phyloP scores from a whole-genome alignment of 2,113 vertebrate species.

The Oncorhynchus clarkii region DNA sequence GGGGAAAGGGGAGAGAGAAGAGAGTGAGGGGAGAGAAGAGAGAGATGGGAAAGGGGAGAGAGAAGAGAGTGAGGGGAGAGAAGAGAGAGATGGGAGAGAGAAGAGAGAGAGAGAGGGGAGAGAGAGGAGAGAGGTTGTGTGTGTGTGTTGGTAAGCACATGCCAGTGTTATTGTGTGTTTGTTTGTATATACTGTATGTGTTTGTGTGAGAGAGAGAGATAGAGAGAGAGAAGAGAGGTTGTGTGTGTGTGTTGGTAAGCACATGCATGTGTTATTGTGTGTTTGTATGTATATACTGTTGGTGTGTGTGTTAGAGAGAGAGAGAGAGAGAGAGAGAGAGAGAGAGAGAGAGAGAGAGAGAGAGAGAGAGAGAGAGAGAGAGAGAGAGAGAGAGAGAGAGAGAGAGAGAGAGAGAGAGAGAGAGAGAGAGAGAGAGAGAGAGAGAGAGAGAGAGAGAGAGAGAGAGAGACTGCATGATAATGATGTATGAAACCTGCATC shows the following conservation, averaged over 20 bases:
- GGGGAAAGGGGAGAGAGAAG: not conserved
- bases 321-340: conserved; percentile 20
- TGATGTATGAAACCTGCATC: conserved; percentile 62
- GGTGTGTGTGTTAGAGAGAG: not conserved
- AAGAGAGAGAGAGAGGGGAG: too few species aligned
- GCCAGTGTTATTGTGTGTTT: too few species aligned
- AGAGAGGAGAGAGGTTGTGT: too few species aligned
- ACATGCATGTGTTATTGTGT: not conserved
- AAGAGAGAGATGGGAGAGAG: too few species aligned
- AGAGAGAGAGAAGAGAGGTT: conserved; percentile 14
- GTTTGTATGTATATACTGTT: too few species aligned
- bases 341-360: not conserved
- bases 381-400: too few species aligned
- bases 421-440: not conserved
- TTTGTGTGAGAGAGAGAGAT: not conserved
- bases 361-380: not conserved
- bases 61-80: too few species aligned
- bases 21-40: not conserved
- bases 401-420: too few species aligned
- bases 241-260: not conserved
- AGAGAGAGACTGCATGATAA: conserved; percentile 46
- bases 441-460: not conserved
- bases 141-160: too few species aligned
- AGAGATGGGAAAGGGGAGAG: too few species aligned
- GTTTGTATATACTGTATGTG: too few species aligned